Evolutionary conservation across 2,797 vertebrate species (phyloP).

Genomic region (Perodicticus potto): DNA sequence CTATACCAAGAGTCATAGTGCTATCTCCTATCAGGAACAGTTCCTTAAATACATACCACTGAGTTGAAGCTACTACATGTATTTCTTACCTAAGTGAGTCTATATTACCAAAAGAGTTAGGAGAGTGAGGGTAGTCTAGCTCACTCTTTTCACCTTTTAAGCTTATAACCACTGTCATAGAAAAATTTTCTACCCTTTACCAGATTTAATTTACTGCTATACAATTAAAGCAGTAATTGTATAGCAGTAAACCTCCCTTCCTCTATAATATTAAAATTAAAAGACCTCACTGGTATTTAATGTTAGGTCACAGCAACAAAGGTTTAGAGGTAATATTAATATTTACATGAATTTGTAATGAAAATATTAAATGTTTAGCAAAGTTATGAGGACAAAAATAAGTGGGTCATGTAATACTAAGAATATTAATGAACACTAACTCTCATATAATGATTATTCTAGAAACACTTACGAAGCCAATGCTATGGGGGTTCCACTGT

Average conservation of each 20-base stretch:
- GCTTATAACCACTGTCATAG: not conserved
- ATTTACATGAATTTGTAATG: slow-evolving; percentile 43
- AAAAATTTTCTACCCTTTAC: slow-evolving; percentile 1
- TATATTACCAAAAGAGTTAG: not conserved
- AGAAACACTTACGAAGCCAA: slow-evolving; percentile 58
- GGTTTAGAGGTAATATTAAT: slow-evolving; percentile 30
- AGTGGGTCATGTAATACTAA: slow-evolving; percentile 4
- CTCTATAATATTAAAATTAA: slow-evolving; percentile 34
- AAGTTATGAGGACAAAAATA: slow-evolving; percentile 47
- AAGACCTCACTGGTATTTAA: slow-evolving; percentile 27
- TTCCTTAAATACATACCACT: not conserved
- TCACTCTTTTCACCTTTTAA: too few species aligned
- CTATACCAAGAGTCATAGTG: not conserved
- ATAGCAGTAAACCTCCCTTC: not conserved
- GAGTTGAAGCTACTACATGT: not conserved
- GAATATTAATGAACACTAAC: not conserved
- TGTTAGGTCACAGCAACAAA: slow-evolving; percentile 22
- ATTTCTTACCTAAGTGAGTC: not conserved
- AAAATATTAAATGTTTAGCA: slow-evolving; percentile 40
- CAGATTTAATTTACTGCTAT: slow-evolving; percentile 14
- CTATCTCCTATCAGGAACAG: not conserved
- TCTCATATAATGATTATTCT: slow-evolving; percentile 23
- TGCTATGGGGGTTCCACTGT: not conserved
- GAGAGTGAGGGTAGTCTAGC: not conserved
- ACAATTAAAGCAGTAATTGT: not conserved